Base-by-base conservation (phyloP, 1,140 invertebrate genomes). In the Lepidurus arcticus region DNA sequence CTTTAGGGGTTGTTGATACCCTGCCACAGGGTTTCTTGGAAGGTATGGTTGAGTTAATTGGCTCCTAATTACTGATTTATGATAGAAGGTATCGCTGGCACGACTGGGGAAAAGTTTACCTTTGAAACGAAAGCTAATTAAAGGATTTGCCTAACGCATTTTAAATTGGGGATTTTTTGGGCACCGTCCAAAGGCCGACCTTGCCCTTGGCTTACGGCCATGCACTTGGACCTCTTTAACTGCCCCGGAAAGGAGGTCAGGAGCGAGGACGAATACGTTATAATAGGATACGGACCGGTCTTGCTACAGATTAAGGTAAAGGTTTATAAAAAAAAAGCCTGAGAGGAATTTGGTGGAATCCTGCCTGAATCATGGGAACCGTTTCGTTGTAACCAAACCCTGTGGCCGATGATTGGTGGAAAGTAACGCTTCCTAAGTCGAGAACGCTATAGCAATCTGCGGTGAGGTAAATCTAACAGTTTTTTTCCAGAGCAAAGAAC, bases 181-280 rank as follows among this genome's bases (percentile, higher is more conserved):
- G 16, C 13, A 65, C 16, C 13, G 53, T 65, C 53, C 53, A 21
- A 65, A 1, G 21, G 8, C 53, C 53, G 53, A 65, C 53, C 53
- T 65, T 65, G 53, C 53, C 53, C 53, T 65, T 65, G 53, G 53
- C 53, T 65, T 65, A 65, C 53, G 53, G 53, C 53, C 53, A 65
- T 65, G 53, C 53, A 65, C 53, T 65, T 65, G 53, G 53, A 65
- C 53, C 53, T 21, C 21, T 65, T 16, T 65, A n/a, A 21, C n/a
- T 13, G 21, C 21, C 53, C 6, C 7, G 1, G 53, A 65, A 65
- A 65, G 7, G 16, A 16, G 53, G 53, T 65, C 53, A 65, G 53
- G 53, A 65, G 53, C 3, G 21, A 65, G 13, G 53, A 1, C 21
- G 53, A 21, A 65, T 65, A 21, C 53, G 5, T 65, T 34, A 3